Base-by-base conservation (phyloP, 2,888 invertebrate species). In the Smittia sp. region DNA sequence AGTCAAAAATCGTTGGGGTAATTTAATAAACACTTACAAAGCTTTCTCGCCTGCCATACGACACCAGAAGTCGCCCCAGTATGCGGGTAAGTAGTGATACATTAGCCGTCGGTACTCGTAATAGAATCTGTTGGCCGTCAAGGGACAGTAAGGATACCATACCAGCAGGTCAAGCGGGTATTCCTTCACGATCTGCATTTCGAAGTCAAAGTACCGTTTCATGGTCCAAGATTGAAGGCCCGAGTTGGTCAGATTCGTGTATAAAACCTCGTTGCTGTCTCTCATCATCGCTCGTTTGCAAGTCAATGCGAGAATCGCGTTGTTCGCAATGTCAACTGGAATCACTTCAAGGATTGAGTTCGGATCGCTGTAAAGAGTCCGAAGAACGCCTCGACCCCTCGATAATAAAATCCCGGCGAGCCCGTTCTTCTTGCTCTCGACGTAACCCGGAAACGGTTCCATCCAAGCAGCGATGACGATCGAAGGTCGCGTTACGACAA, bases 401-500 rank as follows among this genome's bases (percentile, higher is more conserved):
- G 89, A 93, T 1, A 93, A 87, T 77, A 94, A 81, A 0, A 93
- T 80, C 0, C 95, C 95, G 1, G 94, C 93, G 0, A 95, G 92
- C 0, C 96, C 96, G 79, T 96, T 95, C n/a, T 62, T 72, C 68
- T 93, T 83, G 77, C 93, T 95, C 80, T 96, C 94, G 73, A 96
- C 90, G 95, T 95, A 96, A 7, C 96, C 96, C 0, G 90, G 88
- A 75, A 88, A 80, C 0, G 94, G 94, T 78, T 94, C 93, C 74
- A 87, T 87, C 78, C 85, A 85, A 0, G 91, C 87, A 1, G 95
- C 93, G 0, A 90, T 89, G 41, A 98, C 93, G 77, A 98, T 96
- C 39, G 97, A 96, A 13, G 98, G 98, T 78, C 98, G 84, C 2
- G 93, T 90, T 75, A 98, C 89, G 65, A 90, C 91, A 18, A 93